Evolutionary conservation across 2,113 vertebrate species (phyloP).

Genomic region (Dipodomys stephensi): DNA sequence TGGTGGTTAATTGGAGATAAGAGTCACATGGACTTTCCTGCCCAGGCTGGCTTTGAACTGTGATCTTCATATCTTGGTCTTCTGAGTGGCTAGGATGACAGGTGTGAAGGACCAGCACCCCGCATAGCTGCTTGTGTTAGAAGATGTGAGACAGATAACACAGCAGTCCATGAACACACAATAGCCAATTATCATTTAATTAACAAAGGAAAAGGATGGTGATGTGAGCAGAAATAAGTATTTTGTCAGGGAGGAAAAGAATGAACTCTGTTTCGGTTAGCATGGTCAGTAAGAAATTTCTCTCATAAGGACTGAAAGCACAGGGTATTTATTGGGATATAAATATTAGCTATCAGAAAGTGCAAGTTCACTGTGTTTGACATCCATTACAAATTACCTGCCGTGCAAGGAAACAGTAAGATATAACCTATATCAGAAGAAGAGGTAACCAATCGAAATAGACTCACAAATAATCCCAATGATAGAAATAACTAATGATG

Average conservation of each 20-base stretch:
- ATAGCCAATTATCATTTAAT: too few species aligned
- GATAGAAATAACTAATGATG: background rate
- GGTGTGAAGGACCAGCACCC: too few species aligned
- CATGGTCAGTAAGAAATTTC: background rate
- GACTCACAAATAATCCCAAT: background rate
- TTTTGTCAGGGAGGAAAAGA: background rate
- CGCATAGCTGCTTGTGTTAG: too few species aligned
- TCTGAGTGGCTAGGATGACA: too few species aligned
- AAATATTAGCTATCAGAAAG: background rate
- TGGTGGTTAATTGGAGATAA: too few species aligned
- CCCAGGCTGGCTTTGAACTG: too few species aligned
- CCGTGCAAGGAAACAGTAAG: background rate
- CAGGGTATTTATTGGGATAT: background rate
- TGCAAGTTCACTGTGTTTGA: background rate
- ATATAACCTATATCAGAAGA: background rate
- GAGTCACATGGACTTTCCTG: too few species aligned
- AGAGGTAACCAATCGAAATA: background rate
- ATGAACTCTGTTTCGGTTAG: background rate
- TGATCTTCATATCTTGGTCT: too few species aligned
- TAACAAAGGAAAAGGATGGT: background rate
- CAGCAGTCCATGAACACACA: background rate
- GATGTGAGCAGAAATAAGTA: background rate
- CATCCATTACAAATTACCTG: background rate
- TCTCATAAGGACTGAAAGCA: background rate
- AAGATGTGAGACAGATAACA: too few species aligned